Percentiles rank a stretch among this genome's conserved stretches.
Evolutionary conservation across 2,888 invertebrate species (phyloP).

Genomic region (Lapara coniferarum): DNA sequence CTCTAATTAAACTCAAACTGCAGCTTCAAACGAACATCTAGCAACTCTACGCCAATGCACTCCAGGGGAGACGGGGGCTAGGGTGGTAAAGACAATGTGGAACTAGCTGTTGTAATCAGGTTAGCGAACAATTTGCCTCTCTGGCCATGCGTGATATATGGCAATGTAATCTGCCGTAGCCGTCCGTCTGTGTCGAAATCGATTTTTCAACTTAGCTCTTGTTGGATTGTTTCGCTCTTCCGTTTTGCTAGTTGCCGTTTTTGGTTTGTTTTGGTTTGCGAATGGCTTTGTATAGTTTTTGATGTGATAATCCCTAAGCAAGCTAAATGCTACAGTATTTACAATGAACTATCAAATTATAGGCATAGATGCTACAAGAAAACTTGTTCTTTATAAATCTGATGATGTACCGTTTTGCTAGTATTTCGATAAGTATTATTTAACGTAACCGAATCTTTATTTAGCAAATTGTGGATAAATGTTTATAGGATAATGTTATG

Average conservation of each 20-base stretch:
- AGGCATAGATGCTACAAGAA: no score
- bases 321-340: no score
- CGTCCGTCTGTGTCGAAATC: slow-evolving; percentile 40
- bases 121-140: slow-evolving; percentile 91
- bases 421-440: no score
- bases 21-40: slow-evolving; percentile 34
- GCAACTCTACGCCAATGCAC: slow-evolving; percentile 34
- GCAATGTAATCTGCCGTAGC: slow-evolving; percentile 52
- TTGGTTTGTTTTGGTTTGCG: neutral
- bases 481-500: no score
- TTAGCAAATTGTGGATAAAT: no score
- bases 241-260: slow-evolving; percentile 2
- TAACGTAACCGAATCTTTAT: no score
- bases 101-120: slow-evolving; percentile 87
- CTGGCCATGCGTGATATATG: slow-evolving; percentile 87
- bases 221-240: slow-evolving; percentile 27
- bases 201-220: slow-evolving; percentile 19
- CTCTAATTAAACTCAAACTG: no score
- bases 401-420: no score
- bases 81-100: slow-evolving; percentile 74
- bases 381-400: no score
- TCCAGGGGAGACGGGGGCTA: slow-evolving; percentile 41
- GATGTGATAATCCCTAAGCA: no score
- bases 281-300: no score
- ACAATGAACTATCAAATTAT: no score